phyloP scores from a whole-genome alignment of 2,113 vertebrate species.

The Ciconia maguari region DNA sequence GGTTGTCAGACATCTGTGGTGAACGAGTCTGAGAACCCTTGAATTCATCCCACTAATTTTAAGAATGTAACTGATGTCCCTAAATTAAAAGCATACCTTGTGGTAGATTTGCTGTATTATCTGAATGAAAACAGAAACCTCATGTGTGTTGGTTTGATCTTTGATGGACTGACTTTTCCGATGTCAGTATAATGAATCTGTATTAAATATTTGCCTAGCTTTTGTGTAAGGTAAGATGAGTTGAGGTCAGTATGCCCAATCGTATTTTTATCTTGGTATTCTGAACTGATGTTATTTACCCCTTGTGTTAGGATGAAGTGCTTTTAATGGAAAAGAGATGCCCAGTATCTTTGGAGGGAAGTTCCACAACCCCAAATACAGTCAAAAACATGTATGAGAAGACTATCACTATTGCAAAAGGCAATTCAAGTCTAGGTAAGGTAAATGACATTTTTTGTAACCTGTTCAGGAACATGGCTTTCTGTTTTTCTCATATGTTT shows the following conservation, averaged over 20 bases:
- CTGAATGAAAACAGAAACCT: neutral
- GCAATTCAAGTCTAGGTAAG: conserved; percentile 94
- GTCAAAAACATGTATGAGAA: conserved; percentile 81
- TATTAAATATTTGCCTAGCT: neutral
- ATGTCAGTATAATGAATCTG: neutral
- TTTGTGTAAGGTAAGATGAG: neutral
- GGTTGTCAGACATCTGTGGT: neutral
- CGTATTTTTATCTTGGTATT: neutral
- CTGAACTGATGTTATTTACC: neutral
- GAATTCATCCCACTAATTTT: neutral
- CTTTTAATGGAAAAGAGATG: conserved; percentile 59
- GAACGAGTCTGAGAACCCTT: neutral
- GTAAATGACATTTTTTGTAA: neutral
- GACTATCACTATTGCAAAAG: conserved; percentile 92
- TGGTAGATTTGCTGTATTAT: neutral
- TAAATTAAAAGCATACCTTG: neutral
- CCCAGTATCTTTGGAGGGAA: conserved; percentile 49
- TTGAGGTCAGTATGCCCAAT: neutral
- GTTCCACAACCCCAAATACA: conserved; percentile 2
- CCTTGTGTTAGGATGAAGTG: conserved; percentile 71
- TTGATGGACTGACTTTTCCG: neutral
- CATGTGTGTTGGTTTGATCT: neutral
- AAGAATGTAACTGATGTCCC: neutral
- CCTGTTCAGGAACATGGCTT: neutral
- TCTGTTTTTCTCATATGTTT: neutral